Percentiles rank a stretch among this genome's conserved stretches.
Evolutionary conservation across 2,113 vertebrate genomes (phyloP).

Genomic region (Blennius ocellaris): DNA sequence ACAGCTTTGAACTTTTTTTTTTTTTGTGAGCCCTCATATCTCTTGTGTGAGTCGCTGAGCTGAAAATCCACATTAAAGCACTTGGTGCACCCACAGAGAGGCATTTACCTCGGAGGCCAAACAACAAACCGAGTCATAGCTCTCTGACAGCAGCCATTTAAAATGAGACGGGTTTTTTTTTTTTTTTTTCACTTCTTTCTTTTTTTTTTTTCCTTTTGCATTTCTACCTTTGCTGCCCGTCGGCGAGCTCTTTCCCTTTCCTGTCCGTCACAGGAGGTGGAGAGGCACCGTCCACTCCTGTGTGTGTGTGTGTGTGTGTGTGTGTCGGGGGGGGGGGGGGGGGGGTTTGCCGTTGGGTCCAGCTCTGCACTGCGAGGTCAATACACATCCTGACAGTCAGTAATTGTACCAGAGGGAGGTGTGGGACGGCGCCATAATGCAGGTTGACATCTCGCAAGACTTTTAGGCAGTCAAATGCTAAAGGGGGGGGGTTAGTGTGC

Average conservation of each 20-base stretch:
- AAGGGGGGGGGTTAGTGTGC: background rate
- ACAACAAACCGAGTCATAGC: slow-evolving; percentile 43
- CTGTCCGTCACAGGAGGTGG: slow-evolving; percentile 8
- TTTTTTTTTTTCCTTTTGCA: slow-evolving; percentile 2
- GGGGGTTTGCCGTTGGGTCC: slow-evolving; percentile 36
- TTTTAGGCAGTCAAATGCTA: slow-evolving; percentile 52
- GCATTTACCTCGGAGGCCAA: slow-evolving; percentile 34
- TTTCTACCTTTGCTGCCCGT: slow-evolving; percentile 45
- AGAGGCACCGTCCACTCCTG: slow-evolving; percentile 2
- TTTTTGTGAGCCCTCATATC: background rate
- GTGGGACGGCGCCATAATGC: slow-evolving; percentile 61
- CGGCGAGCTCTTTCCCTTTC: slow-evolving; percentile 13
- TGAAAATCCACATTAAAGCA: slow-evolving; percentile 32
- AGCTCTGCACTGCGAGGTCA: slow-evolving; percentile 56
- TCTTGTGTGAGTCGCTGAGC: background rate
- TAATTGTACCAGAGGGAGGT: slow-evolving; percentile 74
- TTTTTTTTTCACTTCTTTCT: too few relatives aligned
- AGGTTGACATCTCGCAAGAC: slow-evolving; percentile 65
- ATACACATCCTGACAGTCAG: slow-evolving; percentile 66
- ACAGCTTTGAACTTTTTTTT: background rate
- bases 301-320: background rate
- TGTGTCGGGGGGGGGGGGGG: too few relatives aligned
- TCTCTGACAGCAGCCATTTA: slow-evolving; percentile 44
- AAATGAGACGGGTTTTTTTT: slow-evolving; percentile 1
- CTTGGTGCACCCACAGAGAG: slow-evolving; percentile 13